Evolutionary conservation across 30 jellyfish, hydroid and myxozoan species (phyloP).

Genomic region (Nemopilema nomurai): DNA sequence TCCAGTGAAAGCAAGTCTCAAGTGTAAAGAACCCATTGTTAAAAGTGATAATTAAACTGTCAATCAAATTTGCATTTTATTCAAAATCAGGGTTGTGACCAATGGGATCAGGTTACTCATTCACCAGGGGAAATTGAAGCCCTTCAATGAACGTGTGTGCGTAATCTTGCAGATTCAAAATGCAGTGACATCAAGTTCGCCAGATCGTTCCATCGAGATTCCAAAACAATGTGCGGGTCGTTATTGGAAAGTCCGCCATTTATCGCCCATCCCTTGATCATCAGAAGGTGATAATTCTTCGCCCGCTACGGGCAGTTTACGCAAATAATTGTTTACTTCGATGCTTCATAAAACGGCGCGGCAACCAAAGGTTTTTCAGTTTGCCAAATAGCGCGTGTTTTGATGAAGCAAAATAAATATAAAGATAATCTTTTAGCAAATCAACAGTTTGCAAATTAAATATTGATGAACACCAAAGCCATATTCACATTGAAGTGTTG

Average conservation of each 20-base stretch:
- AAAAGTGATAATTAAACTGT: conserved; percentile 66
- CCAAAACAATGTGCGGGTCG: conserved; percentile 11
- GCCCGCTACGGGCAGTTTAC: neutral
- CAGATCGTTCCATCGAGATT: conserved; percentile 25
- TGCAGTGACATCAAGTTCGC: neutral
- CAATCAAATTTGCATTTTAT: conserved; percentile 56
- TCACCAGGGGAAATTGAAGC: conserved; percentile 64
- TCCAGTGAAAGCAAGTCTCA: conserved; percentile 19
- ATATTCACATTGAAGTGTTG: too few species aligned
- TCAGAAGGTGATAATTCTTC: neutral
- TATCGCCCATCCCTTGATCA: neutral
- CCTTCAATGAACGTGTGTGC: conserved; percentile 34
- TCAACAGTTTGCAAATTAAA: neutral
- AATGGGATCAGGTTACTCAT: conserved; percentile 65
- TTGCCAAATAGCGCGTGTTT: neutral
- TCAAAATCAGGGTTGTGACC: conserved; percentile 21
- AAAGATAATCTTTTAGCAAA: neutral
- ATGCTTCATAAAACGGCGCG: neutral
- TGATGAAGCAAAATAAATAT: neutral
- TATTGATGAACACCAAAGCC: too few species aligned
- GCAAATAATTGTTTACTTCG: neutral
- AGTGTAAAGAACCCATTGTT: conserved; percentile 55
- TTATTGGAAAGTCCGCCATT: neutral
- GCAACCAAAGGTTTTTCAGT: neutral
- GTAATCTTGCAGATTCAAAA: conserved; percentile 18